Evolutionary conservation across 2,113 vertebrate genomes (phyloP).

Genomic region (Trichomycterus rosablanca): DNA sequence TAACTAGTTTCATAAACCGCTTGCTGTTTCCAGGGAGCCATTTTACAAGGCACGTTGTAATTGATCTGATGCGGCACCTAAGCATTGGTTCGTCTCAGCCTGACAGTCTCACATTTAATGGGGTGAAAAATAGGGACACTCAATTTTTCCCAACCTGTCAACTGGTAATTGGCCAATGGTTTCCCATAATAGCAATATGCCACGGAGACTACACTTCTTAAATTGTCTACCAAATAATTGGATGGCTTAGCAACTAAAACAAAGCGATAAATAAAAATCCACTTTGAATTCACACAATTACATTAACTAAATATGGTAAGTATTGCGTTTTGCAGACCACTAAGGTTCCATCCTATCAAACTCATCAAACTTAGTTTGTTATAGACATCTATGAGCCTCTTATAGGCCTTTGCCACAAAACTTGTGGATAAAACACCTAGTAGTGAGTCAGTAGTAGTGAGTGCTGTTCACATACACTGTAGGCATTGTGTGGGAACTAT

Average conservation of each 20-base stretch:
- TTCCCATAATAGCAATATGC: slow-evolving; percentile 61
- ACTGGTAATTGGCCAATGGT: slow-evolving; percentile 64
- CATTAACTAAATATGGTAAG: background rate
- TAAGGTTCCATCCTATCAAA: no score
- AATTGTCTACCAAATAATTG: slow-evolving; percentile 63
- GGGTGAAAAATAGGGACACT: slow-evolving; percentile 60
- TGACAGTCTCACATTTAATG: slow-evolving; percentile 64
- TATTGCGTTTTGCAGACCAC: no score
- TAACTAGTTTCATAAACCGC: slow-evolving; percentile 21
- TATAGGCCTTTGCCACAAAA: no score
- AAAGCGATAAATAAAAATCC: slow-evolving; percentile 4
- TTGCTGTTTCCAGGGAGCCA: slow-evolving; percentile 23
- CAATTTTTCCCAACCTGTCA: slow-evolving; percentile 63
- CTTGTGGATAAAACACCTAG: no score
- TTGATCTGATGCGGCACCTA: slow-evolving; percentile 56
- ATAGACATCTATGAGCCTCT: no score
- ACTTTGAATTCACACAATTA: no score
- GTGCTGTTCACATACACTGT: no score
- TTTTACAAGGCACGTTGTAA: slow-evolving; percentile 43
- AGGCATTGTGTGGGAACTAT: no score
- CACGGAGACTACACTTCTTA: slow-evolving; percentile 54
- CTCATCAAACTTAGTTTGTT: no score
- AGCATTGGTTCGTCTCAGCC: slow-evolving; percentile 49
- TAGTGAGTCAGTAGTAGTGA: no score
- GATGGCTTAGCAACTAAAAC: slow-evolving; percentile 33